These are phyloP conservation scores for Fukomys damarensis DNA, from an alignment of 2,113 vertebrate species.

Conservation along the genomic window DNA sequence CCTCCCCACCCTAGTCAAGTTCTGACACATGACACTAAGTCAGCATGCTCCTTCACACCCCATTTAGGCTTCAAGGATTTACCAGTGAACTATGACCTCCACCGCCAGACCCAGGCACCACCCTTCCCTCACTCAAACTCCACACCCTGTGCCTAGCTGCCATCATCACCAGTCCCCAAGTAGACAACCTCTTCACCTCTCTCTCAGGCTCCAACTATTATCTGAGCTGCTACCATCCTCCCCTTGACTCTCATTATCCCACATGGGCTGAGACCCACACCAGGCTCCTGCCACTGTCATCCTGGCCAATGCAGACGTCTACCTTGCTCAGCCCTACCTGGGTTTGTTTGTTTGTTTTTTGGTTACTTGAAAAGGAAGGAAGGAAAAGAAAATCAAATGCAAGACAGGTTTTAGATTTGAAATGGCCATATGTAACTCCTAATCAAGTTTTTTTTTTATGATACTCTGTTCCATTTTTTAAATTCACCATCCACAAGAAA, in stretches of 20 bases:
- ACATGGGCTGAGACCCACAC: neutral
- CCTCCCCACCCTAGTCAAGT: neutral
- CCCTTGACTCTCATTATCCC: neutral
- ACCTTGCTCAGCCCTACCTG: neutral
- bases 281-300: neutral
- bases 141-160: neutral
- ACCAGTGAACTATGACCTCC: neutral
- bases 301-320: neutral
- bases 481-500: neutral
- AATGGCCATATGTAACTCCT: neutral
- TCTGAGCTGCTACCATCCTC: neutral
- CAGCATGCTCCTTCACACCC: neutral
- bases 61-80: neutral
- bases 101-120: neutral
- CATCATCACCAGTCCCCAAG: neutral
- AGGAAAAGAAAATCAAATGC: neutral
- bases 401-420: neutral
- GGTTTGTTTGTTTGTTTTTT: neutral
- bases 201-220: neutral
- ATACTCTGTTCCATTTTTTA: slow-evolving; percentile 13
- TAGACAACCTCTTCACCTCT: neutral
- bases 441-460: slow-evolving; percentile 1
- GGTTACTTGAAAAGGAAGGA: neutral
- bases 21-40: neutral
- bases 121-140: neutral